Evolutionary conservation across 1,140 invertebrate species (phyloP).

Genomic region (Drosophila malerkotliana): DNA sequence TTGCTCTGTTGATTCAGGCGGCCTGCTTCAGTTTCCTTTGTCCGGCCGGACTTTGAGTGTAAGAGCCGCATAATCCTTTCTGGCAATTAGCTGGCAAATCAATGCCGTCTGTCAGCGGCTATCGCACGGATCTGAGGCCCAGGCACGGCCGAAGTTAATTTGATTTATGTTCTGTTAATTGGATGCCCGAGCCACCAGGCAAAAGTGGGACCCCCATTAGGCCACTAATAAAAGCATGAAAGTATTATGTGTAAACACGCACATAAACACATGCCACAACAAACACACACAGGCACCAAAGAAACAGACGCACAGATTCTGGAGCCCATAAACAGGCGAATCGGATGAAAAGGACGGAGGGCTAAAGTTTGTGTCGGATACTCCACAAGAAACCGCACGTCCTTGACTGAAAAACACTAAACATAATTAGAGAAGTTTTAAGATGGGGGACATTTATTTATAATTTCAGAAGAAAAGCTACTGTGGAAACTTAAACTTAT

Average conservation of each 20-base stretch:
- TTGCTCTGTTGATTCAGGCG: constrained; percentile 45
- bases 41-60: constrained; percentile 15
- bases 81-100: constrained; percentile 58
- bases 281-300: background rate
- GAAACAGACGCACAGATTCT: background rate
- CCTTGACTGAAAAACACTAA: constrained; percentile 51
- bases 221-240: constrained; percentile 56
- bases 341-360: background rate
- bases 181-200: constrained; percentile 24
- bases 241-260: constrained; percentile 40
- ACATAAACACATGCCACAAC: constrained; percentile 22
- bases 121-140: constrained; percentile 22
- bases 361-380: constrained; percentile 18
- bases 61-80: constrained; percentile 55
- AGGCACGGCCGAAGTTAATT: constrained; percentile 37
- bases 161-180: constrained; percentile 57
- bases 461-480: background rate
- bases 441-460: constrained; percentile 5
- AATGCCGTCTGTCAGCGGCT: constrained; percentile 47
- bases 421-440: constrained; percentile 58
- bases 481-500: background rate
- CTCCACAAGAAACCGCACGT: constrained; percentile 19
- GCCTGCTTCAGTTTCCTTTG: constrained; percentile 26
- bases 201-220: constrained; percentile 35
- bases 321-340: constrained; percentile 12